Percentiles rank a stretch among this genome's conserved stretches.
Evolutionary conservation across 2,888 invertebrate genomes (phyloP).

Genomic region (Macropis europaea): DNA sequence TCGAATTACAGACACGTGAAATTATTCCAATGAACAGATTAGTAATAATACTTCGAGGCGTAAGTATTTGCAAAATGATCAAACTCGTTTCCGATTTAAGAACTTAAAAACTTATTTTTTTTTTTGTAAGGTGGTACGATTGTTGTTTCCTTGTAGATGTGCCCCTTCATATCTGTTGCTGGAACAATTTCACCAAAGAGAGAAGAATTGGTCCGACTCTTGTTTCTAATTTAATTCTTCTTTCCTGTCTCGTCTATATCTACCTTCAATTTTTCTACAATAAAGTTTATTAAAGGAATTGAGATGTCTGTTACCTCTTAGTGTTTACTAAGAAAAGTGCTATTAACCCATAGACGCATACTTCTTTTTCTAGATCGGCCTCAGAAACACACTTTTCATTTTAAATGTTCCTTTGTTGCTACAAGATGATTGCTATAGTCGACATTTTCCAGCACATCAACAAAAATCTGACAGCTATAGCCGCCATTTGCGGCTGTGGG

Average conservation of each 20-base stretch:
- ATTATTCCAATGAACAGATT: constrained; percentile 1
- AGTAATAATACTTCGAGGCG: not conserved
- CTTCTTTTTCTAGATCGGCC: too few species aligned
- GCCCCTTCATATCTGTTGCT: not conserved
- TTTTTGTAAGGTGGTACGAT: not conserved
- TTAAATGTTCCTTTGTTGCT: too few species aligned
- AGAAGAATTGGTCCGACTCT: not conserved
- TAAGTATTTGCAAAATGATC: too few species aligned
- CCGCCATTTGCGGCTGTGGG: too few species aligned
- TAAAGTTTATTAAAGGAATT: not conserved
- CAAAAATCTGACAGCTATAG: too few species aligned
- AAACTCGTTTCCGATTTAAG: too few species aligned
- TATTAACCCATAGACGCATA: too few species aligned
- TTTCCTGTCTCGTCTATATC: not conserved
- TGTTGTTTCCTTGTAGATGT: not conserved
- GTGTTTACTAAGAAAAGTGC: too few species aligned
- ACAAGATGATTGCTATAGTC: too few species aligned
- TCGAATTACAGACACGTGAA: constrained; percentile 13
- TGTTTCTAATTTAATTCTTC: not conserved
- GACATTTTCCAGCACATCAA: too few species aligned
- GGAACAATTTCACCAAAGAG: constrained; percentile 9
- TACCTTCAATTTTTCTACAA: not conserved
- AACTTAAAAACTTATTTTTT: too few species aligned
- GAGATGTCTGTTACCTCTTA: not conserved
- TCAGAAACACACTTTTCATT: too few species aligned